Conservation (phyloP, 2,888 invertebrate species). For the Cerastis rubricosa region DNA sequence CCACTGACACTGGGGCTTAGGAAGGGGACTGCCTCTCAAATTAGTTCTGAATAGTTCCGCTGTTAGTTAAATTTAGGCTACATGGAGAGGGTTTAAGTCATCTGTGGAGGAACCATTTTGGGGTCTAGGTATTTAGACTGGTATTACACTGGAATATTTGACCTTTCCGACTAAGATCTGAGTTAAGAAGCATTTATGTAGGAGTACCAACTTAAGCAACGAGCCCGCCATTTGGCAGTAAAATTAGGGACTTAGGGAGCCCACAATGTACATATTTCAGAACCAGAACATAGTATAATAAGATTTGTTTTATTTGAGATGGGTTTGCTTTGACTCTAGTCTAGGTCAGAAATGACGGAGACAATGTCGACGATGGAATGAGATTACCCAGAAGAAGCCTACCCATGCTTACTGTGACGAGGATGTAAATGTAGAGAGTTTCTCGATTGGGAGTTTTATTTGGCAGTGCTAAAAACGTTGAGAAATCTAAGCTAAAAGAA, state of each 20-base stretch:
- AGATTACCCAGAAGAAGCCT: no score
- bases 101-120: conserved; percentile 5
- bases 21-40: conserved; percentile 18
- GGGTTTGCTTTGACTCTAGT: no score
- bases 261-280: neutral
- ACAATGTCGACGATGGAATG: no score
- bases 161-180: neutral
- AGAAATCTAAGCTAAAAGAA: neutral
- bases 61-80: conserved; percentile 22
- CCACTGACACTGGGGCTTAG: conserved; percentile 10
- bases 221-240: neutral
- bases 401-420: no score
- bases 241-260: neutral
- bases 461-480: neutral
- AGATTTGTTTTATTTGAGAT: no score
- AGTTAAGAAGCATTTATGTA: neutral
- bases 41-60: conserved; percentile 40
- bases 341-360: no score
- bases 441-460: neutral
- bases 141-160: conserved; percentile 11
- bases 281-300: no score
- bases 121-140: neutral
- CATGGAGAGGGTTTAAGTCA: conserved; percentile 13
- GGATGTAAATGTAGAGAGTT: no score
- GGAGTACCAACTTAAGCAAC: no score